phyloP scores from a whole-genome alignment of 2,113 vertebrate genomes.

The Butorides virescens region DNA sequence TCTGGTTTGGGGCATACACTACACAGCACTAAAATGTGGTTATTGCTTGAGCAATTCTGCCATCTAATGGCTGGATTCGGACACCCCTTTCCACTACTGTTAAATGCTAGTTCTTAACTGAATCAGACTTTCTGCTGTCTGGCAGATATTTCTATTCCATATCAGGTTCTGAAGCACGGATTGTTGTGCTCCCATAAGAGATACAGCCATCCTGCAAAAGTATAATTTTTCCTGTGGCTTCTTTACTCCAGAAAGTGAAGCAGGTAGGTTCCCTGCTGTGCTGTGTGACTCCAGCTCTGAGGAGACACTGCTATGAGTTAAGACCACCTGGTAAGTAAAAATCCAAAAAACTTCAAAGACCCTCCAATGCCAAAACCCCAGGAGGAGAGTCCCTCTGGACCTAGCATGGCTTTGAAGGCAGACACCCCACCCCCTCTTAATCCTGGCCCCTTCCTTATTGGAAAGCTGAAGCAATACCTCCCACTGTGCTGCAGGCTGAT shows the following conservation, averaged over 20 bases:
- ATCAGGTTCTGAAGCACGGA: not conserved
- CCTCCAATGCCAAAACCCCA: slow-evolving; percentile 60
- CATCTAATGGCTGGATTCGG: slow-evolving; percentile 66
- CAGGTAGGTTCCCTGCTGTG: slow-evolving; percentile 39
- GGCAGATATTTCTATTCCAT: not conserved
- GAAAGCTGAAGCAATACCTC: slow-evolving; percentile 33
- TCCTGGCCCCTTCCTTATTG: not conserved
- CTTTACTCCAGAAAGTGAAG: slow-evolving; percentile 54
- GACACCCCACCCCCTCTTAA: not conserved
- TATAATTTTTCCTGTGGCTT: slow-evolving; percentile 37
- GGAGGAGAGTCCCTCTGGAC: slow-evolving; percentile 66
- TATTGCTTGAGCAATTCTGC: slow-evolving; percentile 73
- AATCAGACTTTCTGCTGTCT: not conserved
- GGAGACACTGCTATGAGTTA: slow-evolving; percentile 41
- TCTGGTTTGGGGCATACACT: not conserved
- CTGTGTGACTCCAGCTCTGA: slow-evolving; percentile 50
- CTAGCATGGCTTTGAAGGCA: slow-evolving; percentile 70
- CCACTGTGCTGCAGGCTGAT: slow-evolving; percentile 49
- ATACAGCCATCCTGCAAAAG: not conserved
- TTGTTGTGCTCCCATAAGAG: slow-evolving; percentile 17
- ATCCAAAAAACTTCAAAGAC: slow-evolving; percentile 79
- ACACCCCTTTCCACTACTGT: not conserved
- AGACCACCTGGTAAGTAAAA: slow-evolving; percentile 79
- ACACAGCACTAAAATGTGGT: not conserved
- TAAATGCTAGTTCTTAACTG: not conserved